These are phyloP conservation scores for Epinephelus fuscoguttatus DNA, from an alignment of 2,113 vertebrate genomes.

Conservation along the genomic window DNA sequence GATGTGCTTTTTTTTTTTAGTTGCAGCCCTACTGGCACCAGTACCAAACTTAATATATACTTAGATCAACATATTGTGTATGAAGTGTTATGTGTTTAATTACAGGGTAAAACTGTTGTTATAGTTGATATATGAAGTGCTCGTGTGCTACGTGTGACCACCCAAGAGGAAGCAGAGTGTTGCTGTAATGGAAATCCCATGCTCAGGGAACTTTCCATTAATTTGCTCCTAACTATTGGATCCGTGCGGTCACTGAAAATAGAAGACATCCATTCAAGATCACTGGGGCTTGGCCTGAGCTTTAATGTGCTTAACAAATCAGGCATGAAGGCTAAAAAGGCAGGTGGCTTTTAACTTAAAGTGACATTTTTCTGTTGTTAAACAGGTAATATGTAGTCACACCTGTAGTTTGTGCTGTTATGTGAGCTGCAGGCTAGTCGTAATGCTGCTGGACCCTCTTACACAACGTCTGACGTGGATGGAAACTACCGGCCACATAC, in stretches of 20 bases:
- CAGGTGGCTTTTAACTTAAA: neutral
- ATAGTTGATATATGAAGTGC: neutral
- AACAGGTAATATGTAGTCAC: slow-evolving; percentile 14
- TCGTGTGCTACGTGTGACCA: slow-evolving; percentile 8
- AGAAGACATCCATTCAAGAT: slow-evolving; percentile 60
- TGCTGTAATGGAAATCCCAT: slow-evolving; percentile 64
- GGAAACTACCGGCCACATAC: slow-evolving; percentile 71
- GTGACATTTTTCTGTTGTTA: neutral
- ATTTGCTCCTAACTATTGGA: slow-evolving; percentile 60
- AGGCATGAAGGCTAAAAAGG: slow-evolving; percentile 4
- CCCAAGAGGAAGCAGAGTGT: slow-evolving; percentile 29
- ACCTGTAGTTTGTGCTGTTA: neutral
- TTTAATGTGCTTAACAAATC: slow-evolving; percentile 10
- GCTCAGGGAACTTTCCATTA: slow-evolving; percentile 66
- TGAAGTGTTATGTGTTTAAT: neutral
- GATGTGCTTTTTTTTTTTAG: too few species aligned
- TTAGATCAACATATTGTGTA: neutral
- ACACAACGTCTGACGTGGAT: slow-evolving; percentile 62
- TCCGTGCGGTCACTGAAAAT: slow-evolving; percentile 58
- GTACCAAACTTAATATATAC: neutral
- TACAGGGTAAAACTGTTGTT: neutral
- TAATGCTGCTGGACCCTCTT: slow-evolving; percentile 17
- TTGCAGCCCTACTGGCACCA: too few species aligned
- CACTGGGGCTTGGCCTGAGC: slow-evolving; percentile 46
- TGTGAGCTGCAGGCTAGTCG: slow-evolving; percentile 4